Base-by-base conservation (phyloP, 2,888 invertebrate genomes). In the Zaprionus lineosus region DNA sequence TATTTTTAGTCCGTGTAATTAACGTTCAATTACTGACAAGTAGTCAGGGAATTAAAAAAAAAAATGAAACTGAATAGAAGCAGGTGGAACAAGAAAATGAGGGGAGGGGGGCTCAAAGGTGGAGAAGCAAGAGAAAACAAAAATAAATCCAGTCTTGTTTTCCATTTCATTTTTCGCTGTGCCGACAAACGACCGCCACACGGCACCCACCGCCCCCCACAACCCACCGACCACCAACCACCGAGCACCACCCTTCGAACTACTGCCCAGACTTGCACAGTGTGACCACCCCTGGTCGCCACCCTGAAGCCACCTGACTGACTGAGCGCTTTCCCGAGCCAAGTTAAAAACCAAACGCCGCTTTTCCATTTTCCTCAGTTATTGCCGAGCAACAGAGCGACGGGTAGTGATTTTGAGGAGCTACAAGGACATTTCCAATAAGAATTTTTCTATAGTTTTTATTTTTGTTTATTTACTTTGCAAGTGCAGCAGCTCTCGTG, bases 311-410 rank as follows among this genome's bases (percentile, higher is more conserved):
- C n/a, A n/a, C n/a, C n/a, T n/a, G n/a, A n/a, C n/a, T 19, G 19
- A 19, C 19, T 19, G 19, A 5, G 19, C 15, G 39, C 46, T 65
- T 53, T 29, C 47, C 29, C 36, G 19, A 47, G 16, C 19, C 39
- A 29, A 60, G 37, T 57, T 76, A 70, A 67, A 81, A 57, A 59
- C 60, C 60, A 36, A 31, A 33, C 19, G 57, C 28, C 41, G 62
- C 56, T 71, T 65, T 82, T 71, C 64, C 75, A 71, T 62, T 74
- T 76, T 66, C 58, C 67, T 68, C 64, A 77, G 83, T 77, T 74
- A 48, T 53, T 58, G 70, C 64, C 75, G 64, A 67, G 63, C 77
- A 78, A 57, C 58, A 50, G 55, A 61, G 51, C 76, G 44, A 57
- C 52, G 43, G 62, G 79, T 58, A 64, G 63, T 58, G 59, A 51